A percentile compares a stretch with the other conserved stretches of the same genome.
Conservation (phyloP, 2,113 vertebrate genomes). For the Bos indicus region DNA sequence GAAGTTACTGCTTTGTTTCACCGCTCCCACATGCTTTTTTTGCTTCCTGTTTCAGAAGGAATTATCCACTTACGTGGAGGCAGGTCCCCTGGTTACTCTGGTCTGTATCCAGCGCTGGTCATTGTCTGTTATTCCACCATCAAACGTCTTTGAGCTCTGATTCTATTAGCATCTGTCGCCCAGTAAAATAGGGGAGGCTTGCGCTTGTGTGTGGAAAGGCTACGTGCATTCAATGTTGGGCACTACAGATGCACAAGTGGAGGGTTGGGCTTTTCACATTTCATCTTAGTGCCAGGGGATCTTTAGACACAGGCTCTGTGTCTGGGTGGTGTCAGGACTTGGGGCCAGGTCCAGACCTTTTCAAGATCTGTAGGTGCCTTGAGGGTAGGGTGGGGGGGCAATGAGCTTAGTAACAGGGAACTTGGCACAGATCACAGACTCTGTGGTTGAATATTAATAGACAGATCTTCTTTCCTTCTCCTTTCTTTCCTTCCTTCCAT, state of each 20-base stretch:
- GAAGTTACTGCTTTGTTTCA: constrained; percentile 31
- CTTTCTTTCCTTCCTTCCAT: neutral
- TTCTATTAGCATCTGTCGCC: neutral
- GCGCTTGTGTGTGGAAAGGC: neutral
- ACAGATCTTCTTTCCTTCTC: neutral
- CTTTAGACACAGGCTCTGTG: neutral
- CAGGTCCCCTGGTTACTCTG: neutral
- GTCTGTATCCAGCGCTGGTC: neutral
- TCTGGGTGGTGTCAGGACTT: neutral
- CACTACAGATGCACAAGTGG: neutral
- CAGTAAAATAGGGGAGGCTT: neutral
- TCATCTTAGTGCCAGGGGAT: neutral
- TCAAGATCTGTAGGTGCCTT: neutral
- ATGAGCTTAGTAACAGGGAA: neutral
- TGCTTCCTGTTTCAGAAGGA: constrained; percentile 12
- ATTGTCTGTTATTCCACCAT: neutral
- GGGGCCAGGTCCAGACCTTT: neutral
- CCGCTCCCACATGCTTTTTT: neutral
- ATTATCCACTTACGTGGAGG: neutral
- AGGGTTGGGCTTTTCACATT: neutral
- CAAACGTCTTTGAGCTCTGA: neutral
- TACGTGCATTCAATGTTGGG: neutral
- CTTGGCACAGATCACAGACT: neutral
- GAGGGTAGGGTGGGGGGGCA: neutral
- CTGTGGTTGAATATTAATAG: neutral